A percentile compares a stretch with the other conserved stretches of the same genome.
These are phyloP conservation scores for Aporophyla nigra DNA, from an alignment of 2,888 invertebrate species.

Conservation along the genomic window DNA sequence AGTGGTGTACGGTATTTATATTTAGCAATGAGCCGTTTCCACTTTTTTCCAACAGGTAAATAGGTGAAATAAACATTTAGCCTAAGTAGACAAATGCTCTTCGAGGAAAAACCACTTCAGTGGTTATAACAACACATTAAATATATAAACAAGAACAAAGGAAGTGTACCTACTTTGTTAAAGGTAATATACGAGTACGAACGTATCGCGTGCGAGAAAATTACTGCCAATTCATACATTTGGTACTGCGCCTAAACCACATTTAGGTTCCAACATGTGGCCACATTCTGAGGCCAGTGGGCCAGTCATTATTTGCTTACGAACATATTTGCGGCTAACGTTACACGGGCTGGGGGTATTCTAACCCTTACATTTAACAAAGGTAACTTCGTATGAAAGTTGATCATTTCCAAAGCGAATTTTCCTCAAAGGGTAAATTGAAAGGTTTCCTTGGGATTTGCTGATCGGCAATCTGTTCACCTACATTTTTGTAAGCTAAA, in stretches of 20 bases:
- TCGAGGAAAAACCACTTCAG: slow-evolving; percentile 6
- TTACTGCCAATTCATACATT: slow-evolving; percentile 41
- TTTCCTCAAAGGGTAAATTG: slow-evolving; percentile 63
- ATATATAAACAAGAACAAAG: slow-evolving; percentile 24
- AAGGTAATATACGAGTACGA: slow-evolving; percentile 16
- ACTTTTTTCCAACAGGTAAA: neutral
- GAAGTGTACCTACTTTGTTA: slow-evolving; percentile 10
- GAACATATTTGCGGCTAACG: slow-evolving; percentile 57
- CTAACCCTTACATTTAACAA: slow-evolving; percentile 61
- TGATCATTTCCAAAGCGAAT: slow-evolving; percentile 64
- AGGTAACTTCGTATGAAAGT: slow-evolving; percentile 62
- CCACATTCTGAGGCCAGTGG: slow-evolving; percentile 41
- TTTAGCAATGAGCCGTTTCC: neutral
- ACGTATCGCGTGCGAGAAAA: slow-evolving; percentile 44
- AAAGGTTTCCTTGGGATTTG: slow-evolving; percentile 61
- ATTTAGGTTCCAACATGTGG: slow-evolving; percentile 48
- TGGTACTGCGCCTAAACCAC: slow-evolving; percentile 54
- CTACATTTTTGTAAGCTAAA: slow-evolving; percentile 56
- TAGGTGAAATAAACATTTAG: neutral
- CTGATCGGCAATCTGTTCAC: slow-evolving; percentile 55
- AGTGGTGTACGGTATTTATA: neutral
- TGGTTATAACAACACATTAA: slow-evolving; percentile 4
- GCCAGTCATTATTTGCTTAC: slow-evolving; percentile 60
- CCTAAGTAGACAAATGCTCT: neutral
- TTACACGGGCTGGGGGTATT: slow-evolving; percentile 53